phyloP scores from a whole-genome alignment of 2,797 vertebrate species.

The Apodemus agrarius region DNA sequence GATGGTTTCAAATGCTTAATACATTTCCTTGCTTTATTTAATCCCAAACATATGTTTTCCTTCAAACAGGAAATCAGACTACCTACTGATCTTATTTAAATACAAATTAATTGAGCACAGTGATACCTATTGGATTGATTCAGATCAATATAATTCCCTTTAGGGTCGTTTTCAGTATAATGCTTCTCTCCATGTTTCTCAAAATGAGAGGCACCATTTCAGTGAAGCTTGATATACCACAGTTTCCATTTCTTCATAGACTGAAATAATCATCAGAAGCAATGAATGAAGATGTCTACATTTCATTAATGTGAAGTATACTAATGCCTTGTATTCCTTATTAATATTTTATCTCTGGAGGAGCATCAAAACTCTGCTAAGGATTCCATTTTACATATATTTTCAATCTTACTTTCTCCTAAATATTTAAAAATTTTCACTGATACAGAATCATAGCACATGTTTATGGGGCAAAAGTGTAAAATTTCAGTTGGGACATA shows the following conservation, averaged over 20 bases:
- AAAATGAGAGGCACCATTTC: neutral
- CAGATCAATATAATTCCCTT: slow-evolving; percentile 62
- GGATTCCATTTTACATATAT: neutral
- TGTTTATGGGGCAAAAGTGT: neutral
- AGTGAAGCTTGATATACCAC: neutral
- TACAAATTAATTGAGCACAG: slow-evolving; percentile 9
- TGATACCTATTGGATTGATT: slow-evolving; percentile 11
- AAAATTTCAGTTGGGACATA: neutral
- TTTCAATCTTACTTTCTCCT: neutral
- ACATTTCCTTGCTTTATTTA: slow-evolving; percentile 74
- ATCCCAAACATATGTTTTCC: slow-evolving; percentile 31
- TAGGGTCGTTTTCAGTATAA: slow-evolving; percentile 16
- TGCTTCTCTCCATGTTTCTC: slow-evolving; percentile 41
- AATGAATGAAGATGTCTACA: neutral
- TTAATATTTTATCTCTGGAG: neutral
- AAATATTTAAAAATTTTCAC: neutral
- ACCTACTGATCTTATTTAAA: slow-evolving; percentile 62
- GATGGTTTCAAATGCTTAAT: slow-evolving; percentile 78
- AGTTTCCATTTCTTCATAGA: neutral
- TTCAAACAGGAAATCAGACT: slow-evolving; percentile 62
- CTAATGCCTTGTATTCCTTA: neutral
- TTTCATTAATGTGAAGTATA: neutral
- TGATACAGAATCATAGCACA: neutral
- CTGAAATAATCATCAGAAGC: neutral
- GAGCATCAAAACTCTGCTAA: neutral